These are phyloP conservation scores for Liasis olivaceus DNA, from an alignment of 2,797 vertebrate genomes.

Conservation along the genomic window DNA sequence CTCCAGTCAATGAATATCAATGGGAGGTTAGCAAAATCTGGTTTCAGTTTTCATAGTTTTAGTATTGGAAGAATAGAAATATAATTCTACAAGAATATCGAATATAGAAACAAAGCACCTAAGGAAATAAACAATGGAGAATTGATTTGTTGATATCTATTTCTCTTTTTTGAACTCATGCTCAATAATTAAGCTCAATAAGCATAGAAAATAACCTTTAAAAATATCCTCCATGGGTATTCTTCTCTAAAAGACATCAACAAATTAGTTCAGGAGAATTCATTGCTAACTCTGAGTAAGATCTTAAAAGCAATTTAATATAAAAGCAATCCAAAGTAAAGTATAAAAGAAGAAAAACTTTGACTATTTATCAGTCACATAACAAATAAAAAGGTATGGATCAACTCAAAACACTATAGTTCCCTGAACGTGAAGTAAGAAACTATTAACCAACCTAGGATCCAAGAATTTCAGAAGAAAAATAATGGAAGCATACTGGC, in stretches of 20 bases:
- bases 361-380: neutral
- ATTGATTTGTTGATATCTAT: neutral
- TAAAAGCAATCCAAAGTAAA: neutral
- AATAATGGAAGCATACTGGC: neutral
- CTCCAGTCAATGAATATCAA: neutral
- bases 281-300: neutral
- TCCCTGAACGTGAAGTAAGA: neutral
- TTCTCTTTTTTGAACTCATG: neutral
- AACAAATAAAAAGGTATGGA: neutral
- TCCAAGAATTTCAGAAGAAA: neutral
- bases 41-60: neutral
- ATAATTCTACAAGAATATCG: neutral
- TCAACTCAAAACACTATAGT: neutral
- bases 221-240: neutral
- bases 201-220: neutral
- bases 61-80: neutral
- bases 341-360: no score
- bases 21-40: neutral
- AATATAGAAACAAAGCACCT: neutral
- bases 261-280: neutral
- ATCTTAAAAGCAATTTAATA: neutral
- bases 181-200: neutral
- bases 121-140: neutral
- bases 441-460: neutral
- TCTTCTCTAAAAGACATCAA: neutral